phyloP scores from a whole-genome alignment of 2,888 invertebrate genomes.

The Parnassius smintheus region DNA sequence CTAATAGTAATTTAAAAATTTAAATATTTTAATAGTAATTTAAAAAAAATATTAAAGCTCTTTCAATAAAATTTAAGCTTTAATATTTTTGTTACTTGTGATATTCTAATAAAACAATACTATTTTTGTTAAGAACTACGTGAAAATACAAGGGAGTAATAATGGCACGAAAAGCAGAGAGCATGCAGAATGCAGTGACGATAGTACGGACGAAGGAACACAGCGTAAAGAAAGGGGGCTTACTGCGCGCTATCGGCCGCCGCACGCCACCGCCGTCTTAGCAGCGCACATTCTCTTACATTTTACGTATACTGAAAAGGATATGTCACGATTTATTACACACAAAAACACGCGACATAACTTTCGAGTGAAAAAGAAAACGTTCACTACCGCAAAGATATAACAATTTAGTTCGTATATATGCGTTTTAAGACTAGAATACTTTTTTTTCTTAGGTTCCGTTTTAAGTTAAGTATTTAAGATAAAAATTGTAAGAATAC shows the following conservation, averaged over 20 bases:
- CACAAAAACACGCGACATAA: constrained; percentile 19
- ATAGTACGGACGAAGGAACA: constrained; percentile 41
- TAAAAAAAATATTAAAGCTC: not conserved
- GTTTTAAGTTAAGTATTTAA: too few species aligned
- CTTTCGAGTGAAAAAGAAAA: constrained; percentile 3
- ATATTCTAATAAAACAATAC: not conserved
- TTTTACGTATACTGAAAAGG: constrained; percentile 21
- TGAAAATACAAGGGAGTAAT: constrained; percentile 29
- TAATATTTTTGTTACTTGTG: not conserved
- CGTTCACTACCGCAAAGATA: not conserved
- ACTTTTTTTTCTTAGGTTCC: too few species aligned
- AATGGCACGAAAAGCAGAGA: constrained; percentile 34
- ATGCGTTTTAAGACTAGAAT: too few species aligned
- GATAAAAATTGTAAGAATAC: too few species aligned
- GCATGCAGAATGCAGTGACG: constrained; percentile 35
- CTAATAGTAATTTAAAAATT: too few species aligned
- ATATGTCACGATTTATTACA: constrained; percentile 20
- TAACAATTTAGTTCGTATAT: not conserved
- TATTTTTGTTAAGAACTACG: constrained; percentile 13
- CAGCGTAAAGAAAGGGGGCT: constrained; percentile 39
- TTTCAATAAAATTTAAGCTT: too few species aligned
- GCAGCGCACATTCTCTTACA: constrained; percentile 8
- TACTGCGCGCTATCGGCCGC: constrained; percentile 49
- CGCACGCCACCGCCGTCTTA: constrained; percentile 38
- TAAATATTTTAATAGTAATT: too few species aligned